Evolutionary conservation across 2,113 vertebrate genomes (phyloP), one percentile per base, ranked within the genome.

Genomic region (Vombatus ursinus): DNA sequence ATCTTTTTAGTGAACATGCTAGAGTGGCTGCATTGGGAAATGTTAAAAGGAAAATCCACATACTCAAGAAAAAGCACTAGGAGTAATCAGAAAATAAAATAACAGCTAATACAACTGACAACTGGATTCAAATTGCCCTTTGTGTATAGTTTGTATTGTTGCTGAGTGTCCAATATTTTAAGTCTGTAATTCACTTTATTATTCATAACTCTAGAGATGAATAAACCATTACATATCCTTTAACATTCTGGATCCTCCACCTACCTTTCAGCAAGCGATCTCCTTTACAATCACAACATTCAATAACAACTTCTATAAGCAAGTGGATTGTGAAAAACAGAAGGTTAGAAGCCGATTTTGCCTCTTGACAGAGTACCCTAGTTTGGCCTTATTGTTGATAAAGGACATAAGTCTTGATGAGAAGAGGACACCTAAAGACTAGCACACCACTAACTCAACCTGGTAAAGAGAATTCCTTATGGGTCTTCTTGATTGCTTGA

Each of bases 321-420:
- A 37, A 48, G 1, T 12, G 0, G 14, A 23, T 53, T 1, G 91
- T n/a, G 0, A 22, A 5, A 49, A 0, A 22, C 48, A 0, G 50
- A 3, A 0, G 0, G 16, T 98, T 99, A 99, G 97, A 99, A 99
- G 94, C 99, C 99, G 1, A 99, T 99, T 97, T 99, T 99, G 96
- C 99, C 99, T 3, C 99, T 99, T 9, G 99, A 99, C 99, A 95
- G 99, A 99, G 95, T 99, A 99, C 93, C 99, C 99, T 84, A 99
- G 98, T 92, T 99, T 99, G 95, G 99, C 99, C 97, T 99, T 99
- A 0, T 99, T 99, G 99, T 99, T 99, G 98, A 99, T 99, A 98
- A 99, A 99, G 97, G 99, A 99, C 99, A 99, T 99, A 99, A 94
- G 99, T 99, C 98, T 99, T 99, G 0, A 99, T 99, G 96, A 99